Evolutionary conservation across 2,113 vertebrate genomes (phyloP).

Genomic region (Rhabdornis inornatus): DNA sequence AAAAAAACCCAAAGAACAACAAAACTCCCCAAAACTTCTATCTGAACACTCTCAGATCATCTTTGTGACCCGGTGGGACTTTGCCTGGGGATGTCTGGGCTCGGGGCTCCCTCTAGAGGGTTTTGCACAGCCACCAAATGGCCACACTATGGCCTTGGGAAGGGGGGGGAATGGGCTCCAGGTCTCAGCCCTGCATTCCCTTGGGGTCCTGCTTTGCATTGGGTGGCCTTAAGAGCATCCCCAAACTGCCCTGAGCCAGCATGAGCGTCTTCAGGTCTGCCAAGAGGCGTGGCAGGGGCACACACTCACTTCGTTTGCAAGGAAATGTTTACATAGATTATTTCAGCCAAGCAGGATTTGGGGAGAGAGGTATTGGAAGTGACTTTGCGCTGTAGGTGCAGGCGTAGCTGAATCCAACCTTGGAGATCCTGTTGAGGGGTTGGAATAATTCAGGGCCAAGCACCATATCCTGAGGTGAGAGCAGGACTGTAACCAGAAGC

Average conservation of each 20-base stretch:
- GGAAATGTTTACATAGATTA: neutral
- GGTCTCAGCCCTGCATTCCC: neutral
- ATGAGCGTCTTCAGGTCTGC: neutral
- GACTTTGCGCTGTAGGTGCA: neutral
- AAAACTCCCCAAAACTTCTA: neutral
- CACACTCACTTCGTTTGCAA: neutral
- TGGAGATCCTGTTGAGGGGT: neutral
- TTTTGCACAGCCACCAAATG: neutral
- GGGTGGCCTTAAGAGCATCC: neutral
- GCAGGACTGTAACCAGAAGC: neutral
- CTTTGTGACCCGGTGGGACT: neutral
- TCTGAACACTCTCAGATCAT: neutral
- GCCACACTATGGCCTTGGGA: fast-evolving
- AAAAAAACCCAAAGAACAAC: fast-evolving
- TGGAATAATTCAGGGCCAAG: neutral
- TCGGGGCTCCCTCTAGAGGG: conserved; percentile 52
- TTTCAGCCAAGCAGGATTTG: neutral
- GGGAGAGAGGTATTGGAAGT: neutral
- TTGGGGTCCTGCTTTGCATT: neutral
- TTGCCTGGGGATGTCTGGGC: neutral
- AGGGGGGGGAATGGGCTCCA: fast-evolving
- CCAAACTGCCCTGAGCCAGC: neutral
- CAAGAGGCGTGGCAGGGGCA: neutral
- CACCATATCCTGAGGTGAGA: neutral
- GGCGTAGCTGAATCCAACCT: neutral